Conservation (phyloP, 2,113 vertebrate species). For the Scomber japonicus region DNA sequence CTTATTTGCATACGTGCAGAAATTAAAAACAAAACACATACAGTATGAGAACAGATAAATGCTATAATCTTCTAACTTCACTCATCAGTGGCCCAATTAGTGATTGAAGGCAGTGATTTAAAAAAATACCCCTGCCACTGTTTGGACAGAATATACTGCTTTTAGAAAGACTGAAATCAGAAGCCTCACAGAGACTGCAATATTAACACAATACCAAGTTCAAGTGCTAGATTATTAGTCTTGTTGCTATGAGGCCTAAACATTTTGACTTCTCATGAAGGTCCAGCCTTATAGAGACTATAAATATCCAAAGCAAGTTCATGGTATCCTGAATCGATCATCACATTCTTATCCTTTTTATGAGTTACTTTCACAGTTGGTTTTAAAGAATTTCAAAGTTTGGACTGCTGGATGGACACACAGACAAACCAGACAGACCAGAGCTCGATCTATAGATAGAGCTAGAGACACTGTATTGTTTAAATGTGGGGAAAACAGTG, state of each 20-base stretch:
- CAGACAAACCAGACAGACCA: too few relatives aligned
- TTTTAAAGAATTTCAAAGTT: too few relatives aligned
- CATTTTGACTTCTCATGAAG: background rate
- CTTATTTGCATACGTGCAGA: background rate
- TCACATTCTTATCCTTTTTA: background rate
- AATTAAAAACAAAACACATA: background rate
- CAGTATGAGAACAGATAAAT: background rate
- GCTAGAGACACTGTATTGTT: too few relatives aligned
- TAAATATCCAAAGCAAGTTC: background rate
- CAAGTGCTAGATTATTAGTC: too few relatives aligned
- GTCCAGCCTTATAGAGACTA: too few relatives aligned
- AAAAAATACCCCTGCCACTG: background rate
- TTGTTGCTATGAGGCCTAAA: background rate
- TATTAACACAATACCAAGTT: too few relatives aligned
- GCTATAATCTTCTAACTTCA: background rate
- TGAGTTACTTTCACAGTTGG: too few relatives aligned
- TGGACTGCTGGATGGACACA: too few relatives aligned
- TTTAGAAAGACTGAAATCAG: background rate
- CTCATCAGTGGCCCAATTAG: constrained; percentile 4
- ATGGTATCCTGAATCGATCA: too few relatives aligned
- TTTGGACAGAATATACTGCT: background rate
- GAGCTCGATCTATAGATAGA: too few relatives aligned
- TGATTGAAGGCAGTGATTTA: background rate
- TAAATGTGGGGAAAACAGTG: too few relatives aligned
- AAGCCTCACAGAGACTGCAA: background rate